phyloP scores from a whole-genome alignment of 2,113 vertebrate genomes.

The Ia io region DNA sequence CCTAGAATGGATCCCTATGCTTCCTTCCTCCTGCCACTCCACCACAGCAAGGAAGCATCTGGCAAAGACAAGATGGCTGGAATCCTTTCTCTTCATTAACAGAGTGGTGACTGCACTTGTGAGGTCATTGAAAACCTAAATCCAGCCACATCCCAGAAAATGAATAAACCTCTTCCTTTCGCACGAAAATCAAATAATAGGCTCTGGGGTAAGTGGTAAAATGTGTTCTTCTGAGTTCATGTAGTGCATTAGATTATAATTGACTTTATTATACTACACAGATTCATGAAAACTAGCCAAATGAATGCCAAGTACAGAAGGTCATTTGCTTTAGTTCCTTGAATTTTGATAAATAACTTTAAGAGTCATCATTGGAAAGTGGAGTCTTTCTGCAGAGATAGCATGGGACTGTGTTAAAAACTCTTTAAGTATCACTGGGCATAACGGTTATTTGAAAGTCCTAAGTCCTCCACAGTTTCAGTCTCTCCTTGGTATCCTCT shows the following conservation, averaged over 20 bases:
- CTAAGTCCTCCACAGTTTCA: neutral
- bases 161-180: neutral
- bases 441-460: neutral
- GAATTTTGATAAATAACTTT: constrained; percentile 30
- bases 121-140: neutral
- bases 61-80: neutral
- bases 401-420: neutral
- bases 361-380: neutral
- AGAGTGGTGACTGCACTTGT: neutral
- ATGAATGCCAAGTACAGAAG: neutral
- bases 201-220: neutral
- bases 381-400: neutral
- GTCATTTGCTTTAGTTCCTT: neutral
- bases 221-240: neutral
- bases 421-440: neutral
- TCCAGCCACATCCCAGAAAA: neutral
- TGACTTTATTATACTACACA: neutral
- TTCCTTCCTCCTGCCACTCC: neutral
- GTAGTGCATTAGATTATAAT: neutral
- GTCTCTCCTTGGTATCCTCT: neutral
- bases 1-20: neutral
- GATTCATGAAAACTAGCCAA: constrained; percentile 32
- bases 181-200: constrained; percentile 18
- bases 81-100: neutral
- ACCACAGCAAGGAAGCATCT: neutral